A percentile compares a stretch with the other conserved stretches of the same genome.
Conservation (phyloP, 2,888 invertebrate species). For the Oxystoma pomonae region DNA sequence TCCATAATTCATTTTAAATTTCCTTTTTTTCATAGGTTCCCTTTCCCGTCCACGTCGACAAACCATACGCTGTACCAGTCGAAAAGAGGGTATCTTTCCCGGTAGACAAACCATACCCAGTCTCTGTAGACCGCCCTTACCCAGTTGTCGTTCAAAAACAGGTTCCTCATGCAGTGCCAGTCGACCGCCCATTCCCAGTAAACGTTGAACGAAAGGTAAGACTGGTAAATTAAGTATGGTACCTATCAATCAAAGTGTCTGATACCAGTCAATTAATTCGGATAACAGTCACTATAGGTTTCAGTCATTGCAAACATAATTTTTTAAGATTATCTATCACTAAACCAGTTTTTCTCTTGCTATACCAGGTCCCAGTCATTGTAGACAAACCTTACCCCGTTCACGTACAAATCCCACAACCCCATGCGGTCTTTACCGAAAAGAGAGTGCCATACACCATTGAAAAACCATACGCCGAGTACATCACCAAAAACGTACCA, state of each 20-base stretch:
- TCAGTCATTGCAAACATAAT: too few relatives aligned
- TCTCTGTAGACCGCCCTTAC: background rate
- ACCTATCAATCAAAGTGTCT: too few relatives aligned
- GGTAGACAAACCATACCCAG: background rate
- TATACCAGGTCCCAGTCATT: background rate
- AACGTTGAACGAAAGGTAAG: background rate
- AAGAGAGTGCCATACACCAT: slow-evolving; percentile 50
- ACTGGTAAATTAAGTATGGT: too few relatives aligned
- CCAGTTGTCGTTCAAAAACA: background rate
- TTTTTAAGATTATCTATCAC: too few relatives aligned
- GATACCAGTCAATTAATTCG: too few relatives aligned
- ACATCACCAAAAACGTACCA: background rate
- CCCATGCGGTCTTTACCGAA: slow-evolving; percentile 53
- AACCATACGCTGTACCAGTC: background rate
- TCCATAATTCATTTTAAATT: too few relatives aligned
- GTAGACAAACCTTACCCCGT: slow-evolving; percentile 51
- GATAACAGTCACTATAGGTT: too few relatives aligned
- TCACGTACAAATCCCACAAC: slow-evolving; percentile 40
- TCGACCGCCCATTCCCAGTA: background rate
- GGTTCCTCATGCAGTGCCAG: background rate
- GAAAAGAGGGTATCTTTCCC: background rate
- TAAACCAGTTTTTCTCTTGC: too few relatives aligned
- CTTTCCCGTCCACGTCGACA: background rate
- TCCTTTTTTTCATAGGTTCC: too few relatives aligned
- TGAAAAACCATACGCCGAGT: slow-evolving; percentile 25